These are phyloP conservation scores for Brachionus plicatilis DNA, from an alignment of 1,140 invertebrate species.

Conservation along the genomic window DNA sequence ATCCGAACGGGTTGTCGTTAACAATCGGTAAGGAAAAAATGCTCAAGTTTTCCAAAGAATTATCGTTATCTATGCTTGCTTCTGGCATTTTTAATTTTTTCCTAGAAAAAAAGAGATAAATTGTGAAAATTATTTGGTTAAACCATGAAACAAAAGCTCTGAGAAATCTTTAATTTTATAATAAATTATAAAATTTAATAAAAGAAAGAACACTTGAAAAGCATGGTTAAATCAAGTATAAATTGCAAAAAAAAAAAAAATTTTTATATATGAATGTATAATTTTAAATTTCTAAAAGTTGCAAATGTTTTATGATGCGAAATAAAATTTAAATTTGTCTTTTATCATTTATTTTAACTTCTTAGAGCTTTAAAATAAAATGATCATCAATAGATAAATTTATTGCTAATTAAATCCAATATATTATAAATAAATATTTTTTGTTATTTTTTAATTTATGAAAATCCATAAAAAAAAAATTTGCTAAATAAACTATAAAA, in stretches of 20 bases:
- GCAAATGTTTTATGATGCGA: not conserved
- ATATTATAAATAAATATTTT: not conserved
- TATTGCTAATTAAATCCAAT: too few species aligned
- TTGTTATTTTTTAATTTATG: too few species aligned
- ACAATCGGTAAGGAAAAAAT: slow-evolving; percentile 54
- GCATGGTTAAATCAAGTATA: not conserved
- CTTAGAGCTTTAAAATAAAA: too few species aligned
- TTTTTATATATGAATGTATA: not conserved
- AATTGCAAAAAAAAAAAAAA: not conserved
- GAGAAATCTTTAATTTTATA: not conserved
- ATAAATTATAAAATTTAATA: slow-evolving; percentile 13
- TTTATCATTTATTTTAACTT: not conserved
- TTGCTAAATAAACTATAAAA: not conserved
- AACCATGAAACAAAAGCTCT: not conserved
- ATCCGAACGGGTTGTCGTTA: slow-evolving; percentile 81
- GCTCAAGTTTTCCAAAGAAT: not conserved
- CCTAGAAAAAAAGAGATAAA: not conserved
- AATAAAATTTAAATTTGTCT: not conserved
- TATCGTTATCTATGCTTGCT: not conserved
- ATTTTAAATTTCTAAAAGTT: not conserved
- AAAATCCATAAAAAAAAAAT: not conserved
- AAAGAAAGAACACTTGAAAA: not conserved
- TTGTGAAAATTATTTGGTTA: too few species aligned
- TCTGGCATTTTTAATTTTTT: not conserved
- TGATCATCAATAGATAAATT: too few species aligned